Base-by-base conservation (phyloP, 2,797 vertebrate species). In the Onychomys torridus region DNA sequence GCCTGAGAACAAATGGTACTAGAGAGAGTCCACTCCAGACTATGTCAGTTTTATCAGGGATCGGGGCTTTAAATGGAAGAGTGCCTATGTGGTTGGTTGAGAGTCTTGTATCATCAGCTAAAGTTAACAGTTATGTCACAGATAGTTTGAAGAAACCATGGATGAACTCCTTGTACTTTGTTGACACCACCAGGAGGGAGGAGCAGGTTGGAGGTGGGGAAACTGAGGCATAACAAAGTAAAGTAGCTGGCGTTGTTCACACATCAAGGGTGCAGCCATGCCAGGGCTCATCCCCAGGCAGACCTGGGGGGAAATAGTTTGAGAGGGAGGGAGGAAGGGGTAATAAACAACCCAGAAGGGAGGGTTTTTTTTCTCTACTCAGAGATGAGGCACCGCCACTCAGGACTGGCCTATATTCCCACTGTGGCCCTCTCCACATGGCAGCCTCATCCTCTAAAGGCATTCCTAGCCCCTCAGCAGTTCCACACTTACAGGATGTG, bases 361-460 rank as follows among this genome's bases (percentile, higher is more conserved):
- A 75, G 46, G 46, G 7, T 32, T 8, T 84, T 67, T 81, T 34
- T 69, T 73, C 78, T 63, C 52, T 78, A 27, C 46, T 49, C 43
- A 59, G 46, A 73, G 40, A 25, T 43, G 27, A 93, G 73, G 65
- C 46, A 69, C 7, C 25, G 2, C 16, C 77, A n/a, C 21, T 82
- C 14, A 76, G 71, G 27, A 10, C 29, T 23, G 83, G 32, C 57
- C 49, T 32, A 19, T 83, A 23, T 11, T 5, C 76, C 34, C 13
- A 0, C 77, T 2, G 2, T 9, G 19, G 32, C 73, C 78, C 81
- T 40, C 4, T 40, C 2, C 27, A 2, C 9, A 1, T 27, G 29
- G 75, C 37, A n/a, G 32, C 61, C 43, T 27, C 25, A 40, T 8
- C 29, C n/a, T 27, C 57, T 1, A 11, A 1, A 46, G 12, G 37